A percentile compares a stretch with the other conserved stretches of the same genome.
Conservation (phyloP, 2,888 invertebrate genomes). For the Caenorhabditis sinica region DNA sequence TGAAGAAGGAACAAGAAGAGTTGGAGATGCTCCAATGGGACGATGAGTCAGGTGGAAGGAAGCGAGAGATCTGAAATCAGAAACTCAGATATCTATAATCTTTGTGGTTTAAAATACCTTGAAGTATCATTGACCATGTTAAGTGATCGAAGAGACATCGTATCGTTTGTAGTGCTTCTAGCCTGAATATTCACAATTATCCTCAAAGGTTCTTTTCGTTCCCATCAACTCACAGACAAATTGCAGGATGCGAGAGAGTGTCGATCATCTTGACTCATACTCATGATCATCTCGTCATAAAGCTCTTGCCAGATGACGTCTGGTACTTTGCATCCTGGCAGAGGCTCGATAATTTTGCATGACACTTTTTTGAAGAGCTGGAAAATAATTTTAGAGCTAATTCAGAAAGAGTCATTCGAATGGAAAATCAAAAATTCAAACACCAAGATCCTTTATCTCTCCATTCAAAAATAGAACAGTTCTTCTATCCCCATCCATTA, state of each 20-base stretch:
- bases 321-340: constrained; percentile 76
- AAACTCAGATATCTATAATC: not conserved
- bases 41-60: constrained; percentile 71
- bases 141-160: constrained; percentile 65
- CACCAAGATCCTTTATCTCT: not conserved
- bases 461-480: not conserved
- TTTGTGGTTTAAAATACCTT: constrained; percentile 17
- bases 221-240: constrained; percentile 47
- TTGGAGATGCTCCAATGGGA: constrained; percentile 65
- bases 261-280: constrained; percentile 73
- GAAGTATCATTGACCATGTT: constrained; percentile 68
- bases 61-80: constrained; percentile 65
- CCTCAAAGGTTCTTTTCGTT: not conserved
- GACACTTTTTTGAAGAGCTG: constrained; percentile 67
- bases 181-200: constrained; percentile 32
- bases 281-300: constrained; percentile 78
- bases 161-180: constrained; percentile 60
- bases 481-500: not conserved
- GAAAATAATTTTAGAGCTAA: constrained; percentile 12
- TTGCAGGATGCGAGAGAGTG: constrained; percentile 68
- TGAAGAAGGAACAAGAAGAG: constrained; percentile 56
- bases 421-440: not conserved
- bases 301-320: constrained; percentile 81
- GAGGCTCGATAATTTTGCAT: constrained; percentile 76
- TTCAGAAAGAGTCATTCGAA: too few species aligned